Evolutionary conservation across 2,113 vertebrate species (phyloP).

Genomic region (Hystrix brachyura): DNA sequence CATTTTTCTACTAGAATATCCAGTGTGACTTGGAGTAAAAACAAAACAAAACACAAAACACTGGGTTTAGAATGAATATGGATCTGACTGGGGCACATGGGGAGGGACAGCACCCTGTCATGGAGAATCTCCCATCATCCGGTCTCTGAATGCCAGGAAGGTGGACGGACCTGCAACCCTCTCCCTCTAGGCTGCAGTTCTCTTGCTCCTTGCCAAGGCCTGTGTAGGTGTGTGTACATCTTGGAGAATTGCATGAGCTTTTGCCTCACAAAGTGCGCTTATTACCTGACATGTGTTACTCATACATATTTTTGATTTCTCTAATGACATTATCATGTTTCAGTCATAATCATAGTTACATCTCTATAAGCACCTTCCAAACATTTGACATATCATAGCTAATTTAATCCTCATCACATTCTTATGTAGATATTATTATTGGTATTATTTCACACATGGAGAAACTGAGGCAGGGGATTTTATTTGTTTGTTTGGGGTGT

Average conservation of each 20-base stretch:
- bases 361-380: neutral
- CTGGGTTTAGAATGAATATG: neutral
- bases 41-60: no score
- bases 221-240: fast-evolving
- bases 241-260: neutral
- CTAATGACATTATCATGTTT: slow-evolving; percentile 17
- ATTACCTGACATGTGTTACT: neutral
- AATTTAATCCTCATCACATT: neutral
- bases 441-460: neutral
- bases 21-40: neutral
- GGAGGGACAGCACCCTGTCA: neutral
- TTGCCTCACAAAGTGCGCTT: neutral
- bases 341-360: neutral
- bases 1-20: neutral
- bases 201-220: neutral
- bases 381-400: neutral
- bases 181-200: neutral
- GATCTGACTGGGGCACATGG: no score
- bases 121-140: neutral
- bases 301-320: neutral
- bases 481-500: no score
- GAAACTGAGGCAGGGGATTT: neutral
- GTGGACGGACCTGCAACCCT: neutral
- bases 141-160: neutral
- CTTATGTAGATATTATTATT: neutral